Conservation (phyloP, 2,113 vertebrate genomes). For the Stegastes partitus region DNA sequence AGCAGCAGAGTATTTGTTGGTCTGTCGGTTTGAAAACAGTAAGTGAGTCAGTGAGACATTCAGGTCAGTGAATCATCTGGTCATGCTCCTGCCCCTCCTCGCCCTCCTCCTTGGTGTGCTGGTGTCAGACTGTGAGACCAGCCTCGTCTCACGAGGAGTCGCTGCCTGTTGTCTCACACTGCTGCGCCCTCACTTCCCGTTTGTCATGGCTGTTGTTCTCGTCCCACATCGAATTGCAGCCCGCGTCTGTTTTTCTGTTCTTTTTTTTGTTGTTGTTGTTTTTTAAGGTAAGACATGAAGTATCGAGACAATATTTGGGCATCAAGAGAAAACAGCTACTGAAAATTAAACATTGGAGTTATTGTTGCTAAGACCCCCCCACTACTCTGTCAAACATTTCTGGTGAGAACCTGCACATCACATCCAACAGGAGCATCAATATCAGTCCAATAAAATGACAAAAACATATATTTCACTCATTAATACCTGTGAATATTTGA, state of each 20-base stretch:
- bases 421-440: no score
- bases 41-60: conserved; percentile 24
- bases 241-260: not conserved
- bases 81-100: not conserved
- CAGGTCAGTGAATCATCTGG: conserved; percentile 39
- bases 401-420: no score
- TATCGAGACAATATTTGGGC: no score
- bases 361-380: no score
- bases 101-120: not conserved
- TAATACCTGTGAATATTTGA: no score
- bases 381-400: no score
- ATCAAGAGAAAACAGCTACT: no score
- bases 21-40: conserved; percentile 10
- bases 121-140: conserved; percentile 32
- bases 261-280: no score
- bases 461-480: no score
- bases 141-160: conserved; percentile 17
- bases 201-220: conserved; percentile 30
- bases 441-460: no score
- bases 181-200: conserved; percentile 42
- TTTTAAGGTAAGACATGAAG: no score
- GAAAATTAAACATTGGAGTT: no score
- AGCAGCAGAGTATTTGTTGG: not conserved
- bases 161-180: conserved; percentile 19
- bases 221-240: not conserved